Evolutionary conservation across 2,113 vertebrate genomes (phyloP), one percentile per base, ranked within the genome.

Genomic region (Pseudolaguvia tuberculata): DNA sequence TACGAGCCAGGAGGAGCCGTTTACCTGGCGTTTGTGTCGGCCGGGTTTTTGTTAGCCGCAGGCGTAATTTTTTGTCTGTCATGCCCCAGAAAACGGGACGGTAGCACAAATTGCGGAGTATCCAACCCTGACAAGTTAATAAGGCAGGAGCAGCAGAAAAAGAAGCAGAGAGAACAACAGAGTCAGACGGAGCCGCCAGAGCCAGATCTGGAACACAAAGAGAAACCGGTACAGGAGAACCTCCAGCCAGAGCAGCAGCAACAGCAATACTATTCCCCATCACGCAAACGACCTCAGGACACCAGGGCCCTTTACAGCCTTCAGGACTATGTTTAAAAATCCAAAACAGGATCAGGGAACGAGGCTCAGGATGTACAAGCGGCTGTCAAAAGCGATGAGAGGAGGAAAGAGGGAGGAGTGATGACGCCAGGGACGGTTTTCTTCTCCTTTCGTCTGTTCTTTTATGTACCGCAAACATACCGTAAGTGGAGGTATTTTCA

Each of bases 1-100:
- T 92, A 93, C 0, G 95, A 96, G 80, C 96, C 94, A 0, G 96
- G 96, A 27, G 94, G 91, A 39, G 95, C 96, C 0, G 83, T 99
- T 79, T 97, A 96, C 1, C 76, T 93, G 1, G 94, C 93, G 7
- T 96, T 97, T 42, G 81, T 96, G 70, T 95, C 95, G 0, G 93
- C 94, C 0, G 87, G 90, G 17, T 89, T 96, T 83, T 92, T 97
- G 50, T 83, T 96, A 63, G 84, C 91, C 0, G 90, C 91, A 2
- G 96, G 96, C 5, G 83, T 90, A 15, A 92, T 97, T 59, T 95
- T 98, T 73, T 96, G 94, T 63, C 73, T 91, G 78, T 94, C 95
- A 0, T 94, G 92, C 76, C 86, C 90, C 1, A 91, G 87, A 70
- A 90, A 81, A 59, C 81, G 87, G 23, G 81, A 86, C 1, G 83